phyloP scores from a whole-genome alignment of 1,140 invertebrate genomes.

The Dolichoris vasculosae region DNA sequence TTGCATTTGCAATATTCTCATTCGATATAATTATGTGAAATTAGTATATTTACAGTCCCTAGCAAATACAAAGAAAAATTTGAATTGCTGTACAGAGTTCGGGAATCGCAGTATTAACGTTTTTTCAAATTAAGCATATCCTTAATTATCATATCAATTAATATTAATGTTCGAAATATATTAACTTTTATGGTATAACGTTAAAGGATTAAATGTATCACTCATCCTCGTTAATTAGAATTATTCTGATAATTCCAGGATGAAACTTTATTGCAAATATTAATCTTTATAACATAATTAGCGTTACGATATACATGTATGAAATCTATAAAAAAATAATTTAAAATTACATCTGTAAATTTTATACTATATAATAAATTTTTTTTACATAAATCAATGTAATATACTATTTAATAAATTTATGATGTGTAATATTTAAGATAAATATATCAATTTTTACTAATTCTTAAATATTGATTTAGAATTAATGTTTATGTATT shows the following conservation, averaged over 20 bases:
- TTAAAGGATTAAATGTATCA: not conserved
- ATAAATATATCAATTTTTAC: no score
- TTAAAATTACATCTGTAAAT: not conserved
- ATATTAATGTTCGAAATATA: not conserved
- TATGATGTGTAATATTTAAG: no score
- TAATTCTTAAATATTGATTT: no score
- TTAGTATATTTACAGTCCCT: not conserved
- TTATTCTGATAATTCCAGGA: not conserved
- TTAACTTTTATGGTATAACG: not conserved
- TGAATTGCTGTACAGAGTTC: not conserved
- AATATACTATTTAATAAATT: no score
- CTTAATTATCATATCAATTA: not conserved
- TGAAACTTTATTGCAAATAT: not conserved
- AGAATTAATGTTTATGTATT: no score
- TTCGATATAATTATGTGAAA: not conserved
- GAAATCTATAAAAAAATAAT: not conserved
- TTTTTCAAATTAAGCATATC: not conserved
- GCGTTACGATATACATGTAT: not conserved
- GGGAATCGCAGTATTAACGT: not conserved
- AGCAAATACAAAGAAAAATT: not conserved
- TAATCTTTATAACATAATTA: not conserved
- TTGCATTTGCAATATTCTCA: not conserved
- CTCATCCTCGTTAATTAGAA: not conserved
- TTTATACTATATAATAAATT: not conserved
- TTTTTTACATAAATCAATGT: not conserved